phyloP scores from a whole-genome alignment of 2,113 vertebrate genomes.

The Reinhardtius hippoglossoides region DNA sequence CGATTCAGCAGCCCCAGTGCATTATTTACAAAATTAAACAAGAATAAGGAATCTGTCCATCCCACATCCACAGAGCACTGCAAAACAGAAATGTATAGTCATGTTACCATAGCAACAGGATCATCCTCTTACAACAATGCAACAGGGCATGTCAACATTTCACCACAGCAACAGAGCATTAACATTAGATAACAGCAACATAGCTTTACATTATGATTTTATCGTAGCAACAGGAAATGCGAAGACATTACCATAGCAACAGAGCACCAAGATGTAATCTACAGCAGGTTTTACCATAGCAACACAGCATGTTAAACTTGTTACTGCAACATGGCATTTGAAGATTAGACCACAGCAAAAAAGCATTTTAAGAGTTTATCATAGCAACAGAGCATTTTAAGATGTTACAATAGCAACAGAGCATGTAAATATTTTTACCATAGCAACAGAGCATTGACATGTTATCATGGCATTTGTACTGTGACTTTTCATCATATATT shows the following conservation, averaged over 20 bases:
- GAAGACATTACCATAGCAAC: constrained; percentile 21
- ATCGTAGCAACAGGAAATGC: constrained; percentile 7
- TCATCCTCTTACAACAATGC: constrained; percentile 31
- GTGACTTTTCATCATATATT: neutral
- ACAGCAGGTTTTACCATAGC: constrained; percentile 10
- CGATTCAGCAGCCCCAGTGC: constrained; percentile 28
- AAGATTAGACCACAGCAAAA: constrained; percentile 1
- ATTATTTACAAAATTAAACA: constrained; percentile 55
- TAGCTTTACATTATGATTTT: constrained; percentile 4
- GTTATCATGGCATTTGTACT: neutral
- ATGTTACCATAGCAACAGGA: constrained; percentile 32
- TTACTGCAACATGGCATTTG: constrained; percentile 24
- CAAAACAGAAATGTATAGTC: constrained; percentile 36
- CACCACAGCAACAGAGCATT: constrained; percentile 4
- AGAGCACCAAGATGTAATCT: constrained; percentile 18
- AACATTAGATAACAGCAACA: constrained; percentile 4
- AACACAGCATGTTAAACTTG: constrained; percentile 29
- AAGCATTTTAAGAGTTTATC: no score
- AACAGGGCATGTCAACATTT: constrained; percentile 23
- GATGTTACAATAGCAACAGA: constrained; percentile 37
- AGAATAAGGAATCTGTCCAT: constrained; percentile 43
- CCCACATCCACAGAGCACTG: constrained; percentile 30
- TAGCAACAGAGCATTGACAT: constrained; percentile 37
- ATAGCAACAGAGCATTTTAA: constrained; percentile 39
- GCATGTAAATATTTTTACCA: constrained; percentile 1